Evolutionary conservation across 2,888 invertebrate genomes (phyloP).

Genomic region (Cataglyphis cursor): DNA sequence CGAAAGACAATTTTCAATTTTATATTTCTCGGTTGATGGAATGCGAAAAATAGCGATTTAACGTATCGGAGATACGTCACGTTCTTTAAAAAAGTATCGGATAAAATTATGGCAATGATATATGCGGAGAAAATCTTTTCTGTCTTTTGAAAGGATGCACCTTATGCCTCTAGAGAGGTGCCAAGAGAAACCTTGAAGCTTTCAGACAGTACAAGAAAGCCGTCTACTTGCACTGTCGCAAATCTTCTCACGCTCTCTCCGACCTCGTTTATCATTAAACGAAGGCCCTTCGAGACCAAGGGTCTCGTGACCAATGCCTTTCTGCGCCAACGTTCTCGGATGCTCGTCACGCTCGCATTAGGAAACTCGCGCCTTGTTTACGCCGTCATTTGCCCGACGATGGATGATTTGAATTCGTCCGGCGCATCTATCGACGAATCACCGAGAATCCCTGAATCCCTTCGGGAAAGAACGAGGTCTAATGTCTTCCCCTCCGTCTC

Average conservation of each 20-base stretch:
- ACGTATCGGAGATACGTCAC: background rate
- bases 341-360: conserved; percentile 75
- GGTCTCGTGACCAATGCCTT: conserved; percentile 29
- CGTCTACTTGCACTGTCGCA: conserved; percentile 54
- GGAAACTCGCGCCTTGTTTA: conserved; percentile 77
- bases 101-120: conserved; percentile 30
- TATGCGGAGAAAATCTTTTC: conserved; percentile 9
- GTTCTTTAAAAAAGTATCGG: conserved; percentile 4
- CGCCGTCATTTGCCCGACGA: conserved; percentile 75
- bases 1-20: conserved; percentile 66
- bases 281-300: conserved; percentile 53
- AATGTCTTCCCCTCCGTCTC: conserved; percentile 5
- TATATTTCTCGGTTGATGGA: conserved; percentile 53
- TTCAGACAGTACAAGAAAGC: conserved; percentile 39
- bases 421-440: conserved; percentile 66
- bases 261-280: conserved; percentile 61
- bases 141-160: conserved; percentile 28
- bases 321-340: conserved; percentile 57
- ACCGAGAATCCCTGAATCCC: conserved; percentile 40
- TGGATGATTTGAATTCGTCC: conserved; percentile 75
- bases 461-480: conserved; percentile 33
- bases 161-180: background rate
- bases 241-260: conserved; percentile 57
- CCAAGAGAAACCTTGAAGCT: conserved; percentile 27
- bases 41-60: background rate